Percentiles rank a stretch among this genome's conserved stretches.
phyloP scores from a whole-genome alignment of 2,797 vertebrate species.

The Scolopax bukidnonensis region DNA sequence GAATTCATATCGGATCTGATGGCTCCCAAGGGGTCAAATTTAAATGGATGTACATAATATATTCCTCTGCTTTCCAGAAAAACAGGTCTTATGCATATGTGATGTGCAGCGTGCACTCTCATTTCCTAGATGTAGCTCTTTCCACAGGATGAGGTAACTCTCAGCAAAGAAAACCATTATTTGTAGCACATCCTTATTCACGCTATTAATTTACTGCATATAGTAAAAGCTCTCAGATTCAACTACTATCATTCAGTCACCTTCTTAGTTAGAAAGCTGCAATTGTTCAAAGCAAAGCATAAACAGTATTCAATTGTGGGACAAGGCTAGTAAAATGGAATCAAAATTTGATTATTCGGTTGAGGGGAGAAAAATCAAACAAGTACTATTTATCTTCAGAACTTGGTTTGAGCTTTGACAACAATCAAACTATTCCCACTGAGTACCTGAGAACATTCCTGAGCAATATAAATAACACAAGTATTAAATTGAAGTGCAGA shows the following conservation, averaged over 20 bases:
- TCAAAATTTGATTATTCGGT: background rate
- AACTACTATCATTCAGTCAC: background rate
- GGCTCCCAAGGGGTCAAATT: background rate
- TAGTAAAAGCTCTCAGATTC: background rate
- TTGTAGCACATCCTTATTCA: background rate
- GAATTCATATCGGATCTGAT: background rate
- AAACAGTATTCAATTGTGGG: background rate
- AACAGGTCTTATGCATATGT: background rate
- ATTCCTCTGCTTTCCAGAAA: background rate
- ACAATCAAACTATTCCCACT: background rate
- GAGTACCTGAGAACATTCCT: background rate
- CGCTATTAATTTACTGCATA: background rate
- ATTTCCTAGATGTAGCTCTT: background rate
- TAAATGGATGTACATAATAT: background rate
- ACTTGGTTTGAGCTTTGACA: background rate
- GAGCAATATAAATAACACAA: background rate
- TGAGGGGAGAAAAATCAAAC: background rate
- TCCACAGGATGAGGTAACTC: background rate
- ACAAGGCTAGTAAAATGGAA: background rate
- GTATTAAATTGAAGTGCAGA: background rate
- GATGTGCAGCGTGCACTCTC: background rate
- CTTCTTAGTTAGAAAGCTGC: background rate
- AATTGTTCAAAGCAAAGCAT: background rate
- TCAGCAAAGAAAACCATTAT: background rate
- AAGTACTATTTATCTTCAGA: background rate